Percentiles rank a stretch among this genome's conserved stretches.
Conservation (phyloP, 1,140 invertebrate genomes). For the Penaeus chinensis region DNA sequence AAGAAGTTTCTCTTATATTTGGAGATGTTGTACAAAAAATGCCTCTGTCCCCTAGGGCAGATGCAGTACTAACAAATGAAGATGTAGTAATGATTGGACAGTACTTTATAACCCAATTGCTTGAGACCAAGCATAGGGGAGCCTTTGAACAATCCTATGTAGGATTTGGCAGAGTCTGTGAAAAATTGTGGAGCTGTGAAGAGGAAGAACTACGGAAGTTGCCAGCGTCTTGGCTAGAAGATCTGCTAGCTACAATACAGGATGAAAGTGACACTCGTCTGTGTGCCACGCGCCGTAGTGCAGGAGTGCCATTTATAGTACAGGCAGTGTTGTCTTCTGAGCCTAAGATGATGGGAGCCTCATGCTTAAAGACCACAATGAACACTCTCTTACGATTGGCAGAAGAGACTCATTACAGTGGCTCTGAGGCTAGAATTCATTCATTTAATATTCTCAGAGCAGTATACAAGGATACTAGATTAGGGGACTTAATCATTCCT, state of each 20-base stretch:
- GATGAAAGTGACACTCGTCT: constrained; percentile 72
- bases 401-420: constrained; percentile 23
- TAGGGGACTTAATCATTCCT: constrained; percentile 77
- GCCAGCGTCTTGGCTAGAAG: constrained; percentile 79
- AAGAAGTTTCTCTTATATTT: constrained; percentile 77
- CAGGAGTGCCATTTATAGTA: constrained; percentile 90
- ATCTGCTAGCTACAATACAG: constrained; percentile 75
- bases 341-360: constrained; percentile 47
- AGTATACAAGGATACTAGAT: constrained; percentile 80
- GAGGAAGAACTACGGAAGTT: constrained; percentile 73
- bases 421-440: constrained; percentile 75
- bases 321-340: constrained; percentile 73
- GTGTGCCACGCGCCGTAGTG: constrained; percentile 88
- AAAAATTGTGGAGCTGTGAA: constrained; percentile 74
- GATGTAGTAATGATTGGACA: constrained; percentile 75
- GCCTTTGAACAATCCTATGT: constrained; percentile 95
- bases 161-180: constrained; percentile 83
- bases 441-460: constrained; percentile 87
- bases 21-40: constrained; percentile 69
- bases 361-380: constrained; percentile 63
- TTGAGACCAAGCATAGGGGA: constrained; percentile 89
- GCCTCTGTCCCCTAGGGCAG: constrained; percentile 24
- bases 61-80: constrained; percentile 61
- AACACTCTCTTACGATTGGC: constrained; percentile 49
- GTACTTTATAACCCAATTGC: constrained; percentile 79